Percentiles rank a stretch among this genome's conserved stretches.
phyloP scores from a whole-genome alignment of 2,113 vertebrate genomes.

The Siniperca chuatsi region DNA sequence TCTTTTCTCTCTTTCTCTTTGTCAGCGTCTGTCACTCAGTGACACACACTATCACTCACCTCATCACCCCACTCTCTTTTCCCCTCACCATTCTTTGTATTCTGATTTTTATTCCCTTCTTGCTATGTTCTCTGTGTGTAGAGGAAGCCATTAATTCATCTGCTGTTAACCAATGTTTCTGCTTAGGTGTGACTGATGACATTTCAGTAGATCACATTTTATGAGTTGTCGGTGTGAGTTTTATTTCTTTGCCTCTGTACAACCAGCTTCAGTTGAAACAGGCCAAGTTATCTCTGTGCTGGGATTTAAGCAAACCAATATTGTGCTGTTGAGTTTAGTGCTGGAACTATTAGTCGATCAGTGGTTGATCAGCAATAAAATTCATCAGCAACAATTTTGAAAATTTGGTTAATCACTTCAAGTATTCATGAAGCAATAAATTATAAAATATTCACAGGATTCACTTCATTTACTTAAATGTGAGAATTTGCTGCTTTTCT shows the following conservation, averaged over 20 bases:
- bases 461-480: background rate
- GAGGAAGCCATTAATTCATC: conserved; percentile 50
- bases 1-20: background rate
- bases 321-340: background rate
- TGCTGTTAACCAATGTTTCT: conserved; percentile 30
- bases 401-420: background rate
- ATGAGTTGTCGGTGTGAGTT: conserved; percentile 24
- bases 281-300: background rate
- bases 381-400: background rate
- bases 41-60: conserved; percentile 51
- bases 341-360: background rate
- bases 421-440: background rate
- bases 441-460: background rate
- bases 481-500: background rate
- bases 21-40: conserved; percentile 38
- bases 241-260: conserved; percentile 41
- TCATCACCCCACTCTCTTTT: conserved; percentile 18
- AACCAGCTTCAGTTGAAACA: background rate
- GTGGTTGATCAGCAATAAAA: background rate
- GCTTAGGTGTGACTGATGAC: conserved; percentile 48
- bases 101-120: conserved; percentile 9
- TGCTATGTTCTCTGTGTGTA: background rate
- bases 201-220: conserved; percentile 32
- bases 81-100: conserved; percentile 5
- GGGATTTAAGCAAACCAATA: background rate